Base-by-base conservation (phyloP, 2,113 vertebrate genomes). In the Isurus oxyrinchus region DNA sequence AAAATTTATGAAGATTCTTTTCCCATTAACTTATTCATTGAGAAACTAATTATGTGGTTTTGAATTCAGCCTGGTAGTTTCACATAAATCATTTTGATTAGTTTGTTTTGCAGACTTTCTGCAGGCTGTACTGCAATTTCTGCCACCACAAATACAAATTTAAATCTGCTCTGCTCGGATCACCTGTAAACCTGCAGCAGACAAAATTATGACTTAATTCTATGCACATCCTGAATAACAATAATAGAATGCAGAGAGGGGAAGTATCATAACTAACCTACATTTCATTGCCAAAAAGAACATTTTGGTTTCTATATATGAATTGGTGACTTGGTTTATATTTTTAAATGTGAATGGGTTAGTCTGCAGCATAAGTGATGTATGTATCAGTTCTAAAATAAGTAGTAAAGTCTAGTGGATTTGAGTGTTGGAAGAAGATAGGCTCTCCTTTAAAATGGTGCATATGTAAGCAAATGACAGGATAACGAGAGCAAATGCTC, bases 1-100 rank as follows among this genome's bases (percentile, higher is more conserved):
- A 59, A 91, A 91, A 91, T 91, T 91, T 59, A 91, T 55, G 88
- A 91, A 44, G 88, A 55, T 59, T 59, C 53, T 55, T 57, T 53
- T 90, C 5, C 27, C 72, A 76, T 76, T 76, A 76, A 76, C 72
- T 76, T 76, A 76, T 76, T 76, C 72, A 76, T 76, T 76, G 72
- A 2, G 31, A 11, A 35, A 31, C 35, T 76, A 76, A 76, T 76
- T 76, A 31, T 31, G 11, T 76, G 8, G 31, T 76, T 76, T 76
- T 76, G 72, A 76, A 76, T 76, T 76, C 72, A 76, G 31, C 86
- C 49, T 53, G 35, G 88, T 91, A 59, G 31, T 59, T 91, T 35
- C 25, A 16, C 49, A 35, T 59, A 59, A 59, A 61, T 91, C 55
- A 91, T 91, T 91, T 91, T 91, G 53, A 53, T 57, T 53, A 11